Percentiles rank a stretch among this genome's conserved stretches.
Evolutionary conservation across 2,888 invertebrate species (phyloP).

Genomic region (Tenthredo scrophulariae): DNA sequence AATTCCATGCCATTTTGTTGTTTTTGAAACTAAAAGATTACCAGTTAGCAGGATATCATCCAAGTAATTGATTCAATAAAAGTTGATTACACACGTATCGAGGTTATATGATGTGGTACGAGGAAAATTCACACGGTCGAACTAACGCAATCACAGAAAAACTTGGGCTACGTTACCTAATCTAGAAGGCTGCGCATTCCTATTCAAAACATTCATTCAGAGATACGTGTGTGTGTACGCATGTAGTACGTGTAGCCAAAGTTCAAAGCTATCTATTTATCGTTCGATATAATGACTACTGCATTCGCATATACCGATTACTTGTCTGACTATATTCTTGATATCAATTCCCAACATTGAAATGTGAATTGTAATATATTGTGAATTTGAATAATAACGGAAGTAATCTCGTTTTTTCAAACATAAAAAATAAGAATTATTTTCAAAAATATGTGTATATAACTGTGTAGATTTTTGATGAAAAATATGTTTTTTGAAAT

Average conservation of each 20-base stretch:
- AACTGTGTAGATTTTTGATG: not conserved
- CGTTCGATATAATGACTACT: conserved; percentile 10
- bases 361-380: not conserved
- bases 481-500: conserved; percentile 8
- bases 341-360: not conserved
- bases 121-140: conserved; percentile 59
- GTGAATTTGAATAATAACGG: not conserved
- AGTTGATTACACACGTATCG: conserved; percentile 60
- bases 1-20: conserved; percentile 78
- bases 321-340: not conserved
- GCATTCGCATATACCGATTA: not conserved
- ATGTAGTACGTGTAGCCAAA: not conserved
- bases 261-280: conserved; percentile 16
- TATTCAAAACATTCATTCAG: conserved; percentile 24
- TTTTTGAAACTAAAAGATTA: not conserved
- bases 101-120: conserved; percentile 60
- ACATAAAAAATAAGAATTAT: not conserved
- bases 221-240: not conserved
- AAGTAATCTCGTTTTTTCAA: not conserved
- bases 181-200: conserved; percentile 46
- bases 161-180: conserved; percentile 2
- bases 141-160: conserved; percentile 61
- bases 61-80: conserved; percentile 64
- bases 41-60: conserved; percentile 55
- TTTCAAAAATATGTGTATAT: not conserved